phyloP scores from a whole-genome alignment of 2,888 invertebrate genomes.

The Morpho achilles region DNA sequence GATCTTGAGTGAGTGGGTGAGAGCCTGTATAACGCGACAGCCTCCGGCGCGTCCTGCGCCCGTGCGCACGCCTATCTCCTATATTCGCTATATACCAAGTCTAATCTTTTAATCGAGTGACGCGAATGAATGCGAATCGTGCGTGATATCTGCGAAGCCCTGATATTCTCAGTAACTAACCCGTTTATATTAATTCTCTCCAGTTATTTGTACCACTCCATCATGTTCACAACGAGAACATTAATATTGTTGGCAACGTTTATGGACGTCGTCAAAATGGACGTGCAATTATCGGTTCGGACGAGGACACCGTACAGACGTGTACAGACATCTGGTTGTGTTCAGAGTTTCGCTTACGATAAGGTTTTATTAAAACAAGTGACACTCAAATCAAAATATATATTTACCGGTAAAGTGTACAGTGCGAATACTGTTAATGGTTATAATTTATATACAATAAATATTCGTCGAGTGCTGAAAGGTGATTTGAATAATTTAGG shows the following conservation, averaged over 20 bases:
- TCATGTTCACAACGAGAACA: slow-evolving; percentile 39
- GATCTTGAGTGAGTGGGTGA: slow-evolving; percentile 71
- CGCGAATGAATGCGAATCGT: slow-evolving; percentile 19
- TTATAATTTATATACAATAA: slow-evolving; percentile 56
- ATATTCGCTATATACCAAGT: slow-evolving; percentile 23
- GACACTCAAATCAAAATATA: slow-evolving; percentile 55
- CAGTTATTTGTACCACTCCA: slow-evolving; percentile 28
- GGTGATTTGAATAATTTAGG: slow-evolving; percentile 64
- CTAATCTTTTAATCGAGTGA: slow-evolving; percentile 24
- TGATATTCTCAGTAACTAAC: slow-evolving; percentile 19
- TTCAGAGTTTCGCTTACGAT: slow-evolving; percentile 44
- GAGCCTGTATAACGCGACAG: slow-evolving; percentile 50
- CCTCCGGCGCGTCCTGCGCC: slow-evolving; percentile 60
- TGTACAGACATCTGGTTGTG: slow-evolving; percentile 38
- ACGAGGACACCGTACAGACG: slow-evolving; percentile 27
- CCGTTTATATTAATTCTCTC: slow-evolving; percentile 11
- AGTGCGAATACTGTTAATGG: slow-evolving; percentile 44
- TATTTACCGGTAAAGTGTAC: slow-evolving; percentile 65
- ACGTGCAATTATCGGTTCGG: slow-evolving; percentile 34
- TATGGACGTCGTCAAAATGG: slow-evolving; percentile 36
- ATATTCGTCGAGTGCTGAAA: slow-evolving; percentile 62
- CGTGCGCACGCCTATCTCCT: slow-evolving; percentile 59
- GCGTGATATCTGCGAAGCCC: slow-evolving; percentile 8
- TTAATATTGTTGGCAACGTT: slow-evolving; percentile 44
- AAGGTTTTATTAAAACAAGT: slow-evolving; percentile 54